Base-by-base conservation (phyloP, 2,797 vertebrate species). In the Capromys pilorides region DNA sequence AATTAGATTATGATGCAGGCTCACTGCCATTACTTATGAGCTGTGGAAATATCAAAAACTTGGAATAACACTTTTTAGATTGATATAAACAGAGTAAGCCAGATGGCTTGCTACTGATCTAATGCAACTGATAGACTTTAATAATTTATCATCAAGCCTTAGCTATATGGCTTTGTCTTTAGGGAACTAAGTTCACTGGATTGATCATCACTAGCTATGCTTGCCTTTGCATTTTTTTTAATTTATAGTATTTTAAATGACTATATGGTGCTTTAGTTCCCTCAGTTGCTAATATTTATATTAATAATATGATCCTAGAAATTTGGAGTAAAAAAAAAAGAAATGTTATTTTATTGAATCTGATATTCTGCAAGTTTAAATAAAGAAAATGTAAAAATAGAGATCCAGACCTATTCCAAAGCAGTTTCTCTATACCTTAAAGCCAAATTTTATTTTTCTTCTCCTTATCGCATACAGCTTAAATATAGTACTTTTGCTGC, bases 21-120 rank as follows among this genome's bases (percentile, higher is more conserved):
- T 92, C 7, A 28, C 67, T 94, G 93, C 79, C 90, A 88, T 91
- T 95, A 57, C 84, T 88, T 95, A 54, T 80, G 84, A 97, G 83
- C 88, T 94, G 90, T 96, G 95, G 85, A 95, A 95, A 96, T 97
- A 96, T 86, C 91, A 96, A 92, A 96, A 96, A 92, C 95, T 94
- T 97, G 95, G 95, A 94, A 73, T 86, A 94, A 90, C 69, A 75
- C 41, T 95, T 62, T 0, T 94, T 93, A 92, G 57, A 88, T n/a
- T 92, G 94, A 94, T 95, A 89, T 92, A 95, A 97, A 94, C 71
- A 64, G 94, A 93, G 79, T 82, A 82, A 93, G 86, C 95, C 97
- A 97, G 95, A 96, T 97, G 97, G 94, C 78, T 96, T 82, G 92
- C 91, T 97, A 87, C 66, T 49, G 90, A 93, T 95, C 95, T 81